Evolutionary conservation across 2,797 vertebrate genomes (phyloP).

Genomic region (Emys orbicularis): DNA sequence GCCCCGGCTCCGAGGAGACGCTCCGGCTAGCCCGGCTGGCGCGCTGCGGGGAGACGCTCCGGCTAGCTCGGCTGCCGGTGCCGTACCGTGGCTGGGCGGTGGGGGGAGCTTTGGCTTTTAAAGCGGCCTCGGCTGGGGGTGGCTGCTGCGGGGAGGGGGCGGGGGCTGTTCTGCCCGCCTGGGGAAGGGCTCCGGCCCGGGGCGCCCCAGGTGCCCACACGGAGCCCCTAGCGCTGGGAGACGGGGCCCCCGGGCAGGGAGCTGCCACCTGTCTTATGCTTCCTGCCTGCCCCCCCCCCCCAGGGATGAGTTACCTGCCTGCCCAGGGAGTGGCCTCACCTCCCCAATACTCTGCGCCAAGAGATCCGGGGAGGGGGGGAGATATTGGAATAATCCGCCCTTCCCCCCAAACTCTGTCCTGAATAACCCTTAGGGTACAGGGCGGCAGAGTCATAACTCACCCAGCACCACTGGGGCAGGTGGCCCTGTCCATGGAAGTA

Average conservation of each 20-base stretch:
- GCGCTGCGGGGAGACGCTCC: not conserved
- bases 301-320: not conserved
- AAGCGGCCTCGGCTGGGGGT: slow-evolving; percentile 72
- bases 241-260: not conserved
- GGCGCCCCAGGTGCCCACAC: not conserved
- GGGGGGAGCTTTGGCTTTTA: slow-evolving; percentile 76
- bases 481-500: too few species aligned
- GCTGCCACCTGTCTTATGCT: too few species aligned
- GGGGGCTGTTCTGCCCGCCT: slow-evolving; percentile 41
- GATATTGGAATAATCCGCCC: too few species aligned
- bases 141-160: slow-evolving; percentile 53
- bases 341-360: too few species aligned
- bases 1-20: not conserved
- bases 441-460: too few species aligned
- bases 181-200: slow-evolving; percentile 4
- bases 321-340: too few species aligned
- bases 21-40: not conserved
- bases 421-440: too few species aligned
- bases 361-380: too few species aligned
- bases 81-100: slow-evolving; percentile 55
- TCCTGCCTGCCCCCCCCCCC: not conserved
- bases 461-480: too few species aligned
- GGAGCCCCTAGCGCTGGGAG: not conserved
- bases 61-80: not conserved
- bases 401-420: too few species aligned